Evolutionary conservation across 2,797 vertebrate genomes (phyloP).

Genomic region (Mycteria americana): DNA sequence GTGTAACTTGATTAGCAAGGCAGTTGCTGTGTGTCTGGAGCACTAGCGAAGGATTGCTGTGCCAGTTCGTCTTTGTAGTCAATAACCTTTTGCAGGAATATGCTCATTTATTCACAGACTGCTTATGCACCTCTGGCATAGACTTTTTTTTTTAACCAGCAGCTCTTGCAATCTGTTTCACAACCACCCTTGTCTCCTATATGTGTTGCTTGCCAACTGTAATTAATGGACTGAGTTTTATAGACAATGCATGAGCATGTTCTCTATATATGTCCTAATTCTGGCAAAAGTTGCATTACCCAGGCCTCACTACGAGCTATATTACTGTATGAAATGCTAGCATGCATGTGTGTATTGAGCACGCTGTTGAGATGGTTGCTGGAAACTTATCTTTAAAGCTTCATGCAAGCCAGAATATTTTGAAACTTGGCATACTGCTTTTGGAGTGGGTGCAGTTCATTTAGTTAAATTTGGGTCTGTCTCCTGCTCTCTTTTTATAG

Average conservation of each 20-base stretch:
- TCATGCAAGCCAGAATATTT: not conserved
- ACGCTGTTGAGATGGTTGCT: not conserved
- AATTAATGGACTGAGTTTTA: not conserved
- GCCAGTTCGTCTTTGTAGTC: not conserved
- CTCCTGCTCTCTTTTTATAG: not conserved
- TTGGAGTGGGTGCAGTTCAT: constrained; percentile 32
- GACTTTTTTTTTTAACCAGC: not conserved
- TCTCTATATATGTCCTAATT: not conserved
- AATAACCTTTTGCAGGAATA: not conserved
- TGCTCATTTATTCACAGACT: not conserved
- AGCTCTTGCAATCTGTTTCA: not conserved
- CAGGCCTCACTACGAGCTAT: not conserved
- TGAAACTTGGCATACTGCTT: constrained; percentile 33
- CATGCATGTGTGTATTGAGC: not conserved
- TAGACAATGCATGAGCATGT: not conserved
- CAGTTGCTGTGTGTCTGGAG: not conserved
- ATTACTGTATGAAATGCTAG: not conserved
- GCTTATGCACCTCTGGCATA: not conserved
- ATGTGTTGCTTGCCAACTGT: not conserved
- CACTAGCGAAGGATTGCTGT: not conserved
- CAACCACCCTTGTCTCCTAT: not conserved
- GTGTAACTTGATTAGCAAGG: not conserved
- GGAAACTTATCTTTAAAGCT: constrained; percentile 18
- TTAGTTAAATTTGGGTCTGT: not conserved
- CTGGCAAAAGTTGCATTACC: not conserved